These are phyloP conservation scores for Catagonus wagneri DNA, from an alignment of 2,113 vertebrate genomes.

Conservation along the genomic window DNA sequence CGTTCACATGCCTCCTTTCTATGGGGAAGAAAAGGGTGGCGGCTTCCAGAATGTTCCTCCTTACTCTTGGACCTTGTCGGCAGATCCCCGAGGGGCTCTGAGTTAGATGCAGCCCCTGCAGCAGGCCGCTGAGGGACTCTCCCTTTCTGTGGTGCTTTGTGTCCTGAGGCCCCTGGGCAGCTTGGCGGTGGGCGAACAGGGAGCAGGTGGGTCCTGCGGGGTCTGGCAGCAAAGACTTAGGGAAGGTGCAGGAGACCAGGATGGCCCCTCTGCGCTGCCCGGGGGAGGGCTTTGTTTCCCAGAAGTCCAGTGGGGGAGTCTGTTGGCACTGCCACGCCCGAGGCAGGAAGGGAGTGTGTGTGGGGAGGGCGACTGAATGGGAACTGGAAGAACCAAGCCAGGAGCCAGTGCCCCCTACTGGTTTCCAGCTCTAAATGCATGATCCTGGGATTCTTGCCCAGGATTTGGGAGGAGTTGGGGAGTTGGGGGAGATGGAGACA, in stretches of 20 bases:
- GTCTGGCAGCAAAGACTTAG: background rate
- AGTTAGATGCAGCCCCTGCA: background rate
- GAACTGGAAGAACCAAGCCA: background rate
- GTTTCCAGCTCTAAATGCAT: background rate
- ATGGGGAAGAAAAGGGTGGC: background rate
- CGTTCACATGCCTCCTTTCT: background rate
- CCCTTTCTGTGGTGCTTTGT: background rate
- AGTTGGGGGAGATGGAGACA: background rate
- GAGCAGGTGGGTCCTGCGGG: background rate
- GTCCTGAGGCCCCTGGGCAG: background rate
- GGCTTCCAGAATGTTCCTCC: background rate
- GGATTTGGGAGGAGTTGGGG: background rate
- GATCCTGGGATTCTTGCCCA: background rate
- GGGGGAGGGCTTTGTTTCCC: background rate
- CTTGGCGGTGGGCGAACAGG: background rate
- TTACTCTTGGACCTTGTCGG: background rate
- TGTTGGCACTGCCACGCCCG: background rate
- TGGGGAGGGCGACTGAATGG: background rate
- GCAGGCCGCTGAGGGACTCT: fast-evolving
- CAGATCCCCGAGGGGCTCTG: background rate
- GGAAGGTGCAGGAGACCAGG: background rate
- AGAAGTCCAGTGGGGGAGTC: background rate
- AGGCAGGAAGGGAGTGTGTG: fast-evolving
- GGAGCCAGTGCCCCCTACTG: background rate
- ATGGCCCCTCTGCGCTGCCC: background rate